Percentiles rank a stretch among this genome's conserved stretches.
Conservation (phyloP, 2,888 invertebrate species). For the Microchrysa polita region DNA sequence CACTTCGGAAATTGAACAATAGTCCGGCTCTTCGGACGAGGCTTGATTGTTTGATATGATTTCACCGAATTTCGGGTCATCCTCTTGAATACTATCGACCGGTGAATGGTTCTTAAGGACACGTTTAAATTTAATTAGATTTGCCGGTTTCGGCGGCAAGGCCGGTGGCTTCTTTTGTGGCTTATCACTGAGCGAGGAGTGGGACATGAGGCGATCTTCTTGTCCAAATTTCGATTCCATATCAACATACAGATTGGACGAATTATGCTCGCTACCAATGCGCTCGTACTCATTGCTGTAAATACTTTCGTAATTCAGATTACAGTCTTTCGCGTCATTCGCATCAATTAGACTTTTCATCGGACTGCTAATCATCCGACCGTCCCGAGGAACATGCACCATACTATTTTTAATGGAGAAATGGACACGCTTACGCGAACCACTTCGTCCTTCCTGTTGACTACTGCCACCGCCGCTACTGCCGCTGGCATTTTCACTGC, state of each 20-base stretch:
- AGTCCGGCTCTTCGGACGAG: conserved; percentile 75
- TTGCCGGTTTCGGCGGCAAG: conserved; percentile 81
- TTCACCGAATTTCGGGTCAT: conserved; percentile 61
- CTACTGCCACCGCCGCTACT: conserved; percentile 57
- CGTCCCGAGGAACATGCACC: conserved; percentile 63
- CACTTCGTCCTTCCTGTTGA: conserved; percentile 52
- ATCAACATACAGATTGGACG: conserved; percentile 71
- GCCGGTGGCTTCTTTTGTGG: conserved; percentile 77
- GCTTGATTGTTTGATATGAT: conserved; percentile 48
- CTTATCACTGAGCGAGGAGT: conserved; percentile 43
- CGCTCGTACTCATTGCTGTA: conserved; percentile 81
- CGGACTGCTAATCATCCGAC: conserved; percentile 51
- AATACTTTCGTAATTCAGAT: conserved; percentile 69
- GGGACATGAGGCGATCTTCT: conserved; percentile 58
- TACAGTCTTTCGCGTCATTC: conserved; percentile 62
- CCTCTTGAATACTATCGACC: conserved; percentile 48
- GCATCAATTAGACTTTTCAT: conserved; percentile 53
- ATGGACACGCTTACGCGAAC: conserved; percentile 68
- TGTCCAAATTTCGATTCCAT: conserved; percentile 68
- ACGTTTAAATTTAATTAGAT: conserved; percentile 74
- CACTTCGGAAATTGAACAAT: conserved; percentile 80
- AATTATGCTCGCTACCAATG: conserved; percentile 65
- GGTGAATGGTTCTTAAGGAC: conserved; percentile 59
- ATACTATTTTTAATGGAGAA: conserved; percentile 73
- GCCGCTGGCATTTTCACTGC: conserved; percentile 50